Base-by-base conservation (phyloP, 2,888 invertebrate genomes). In the Harpalus rufipes region DNA sequence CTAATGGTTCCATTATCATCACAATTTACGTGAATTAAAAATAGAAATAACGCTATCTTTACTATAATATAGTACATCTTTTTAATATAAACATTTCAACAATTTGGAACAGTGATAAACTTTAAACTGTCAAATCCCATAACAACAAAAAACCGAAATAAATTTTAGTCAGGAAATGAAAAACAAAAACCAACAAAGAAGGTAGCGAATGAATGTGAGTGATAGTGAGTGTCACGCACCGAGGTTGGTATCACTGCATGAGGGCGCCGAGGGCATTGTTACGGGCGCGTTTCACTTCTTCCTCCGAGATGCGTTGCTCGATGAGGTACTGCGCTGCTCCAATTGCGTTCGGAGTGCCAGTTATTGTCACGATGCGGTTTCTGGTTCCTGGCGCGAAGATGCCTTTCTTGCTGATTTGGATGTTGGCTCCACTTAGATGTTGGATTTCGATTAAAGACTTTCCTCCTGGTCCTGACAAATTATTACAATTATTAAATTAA, bases 361-460 rank as follows among this genome's bases (percentile, higher is more conserved):
- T 96, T 92, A 98, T 98, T 92, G 98, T 97, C 88, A 98, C 98
- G 92, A 98, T 97, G 91, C 98, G 96, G 94, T 98, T 98, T 92
- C 98, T 96, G 88, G 98, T 98, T 92, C 98, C 98, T 88, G 98
- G 98, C 90, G 97, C 97, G 93, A 97, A 98, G 90, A 97, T 97
- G 91, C 98, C 98, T 93, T 98, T 98, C 94, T 98, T 98, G 89
- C 98, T 98, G 93, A 99, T 98, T 93, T 98, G 98, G 92, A 99
- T 98, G 93, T 96, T 98, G 92, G 98, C 98, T 92, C 98, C 98
- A 91, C 97, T 98, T 93, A 96, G 94, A 93, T 98, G 97, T 93
- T 98, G 98, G 92, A 99, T 97, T 94, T 99, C 98, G 90, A 98
- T 96, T 91, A 99, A 94, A 92, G 97, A 96, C 92, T 97, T 96